Evolutionary conservation across 2,888 invertebrate species (phyloP).

Genomic region (Branchellion lobata): DNA sequence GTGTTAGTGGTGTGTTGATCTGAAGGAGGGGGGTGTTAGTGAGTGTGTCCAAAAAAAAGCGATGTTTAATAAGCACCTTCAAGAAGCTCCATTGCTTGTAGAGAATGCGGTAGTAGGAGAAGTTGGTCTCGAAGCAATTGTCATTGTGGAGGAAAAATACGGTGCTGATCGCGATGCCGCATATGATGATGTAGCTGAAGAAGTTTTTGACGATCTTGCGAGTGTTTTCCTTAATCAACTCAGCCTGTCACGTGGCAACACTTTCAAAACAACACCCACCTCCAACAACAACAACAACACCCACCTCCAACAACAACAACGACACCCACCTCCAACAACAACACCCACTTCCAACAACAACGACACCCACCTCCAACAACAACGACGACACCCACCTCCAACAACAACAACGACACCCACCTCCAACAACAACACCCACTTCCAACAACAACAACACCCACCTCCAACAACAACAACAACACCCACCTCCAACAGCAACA

Average conservation of each 20-base stretch:
- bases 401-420: no score
- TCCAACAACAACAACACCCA: conserved; percentile 6
- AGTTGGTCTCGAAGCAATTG: background rate
- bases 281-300: no score
- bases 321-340: no score
- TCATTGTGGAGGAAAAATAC: background rate
- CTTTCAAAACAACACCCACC: no score
- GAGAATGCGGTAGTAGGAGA: background rate
- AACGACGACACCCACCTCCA: no score
- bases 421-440: no score
- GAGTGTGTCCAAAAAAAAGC: background rate
- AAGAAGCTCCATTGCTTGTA: background rate
- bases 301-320: no score
- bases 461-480: no score
- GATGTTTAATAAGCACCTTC: conserved; percentile 6
- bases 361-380: no score
- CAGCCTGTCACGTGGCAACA: background rate
- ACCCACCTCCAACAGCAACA: no score
- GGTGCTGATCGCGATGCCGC: background rate
- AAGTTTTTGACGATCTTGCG: conserved; percentile 3
- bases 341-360: no score
- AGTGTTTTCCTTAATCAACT: conserved; percentile 11
- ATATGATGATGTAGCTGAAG: background rate
- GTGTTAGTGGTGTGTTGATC: background rate
- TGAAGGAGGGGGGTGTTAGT: background rate